Evolutionary conservation across 2,888 invertebrate species (phyloP).

Genomic region (Drosophila testacea): DNA sequence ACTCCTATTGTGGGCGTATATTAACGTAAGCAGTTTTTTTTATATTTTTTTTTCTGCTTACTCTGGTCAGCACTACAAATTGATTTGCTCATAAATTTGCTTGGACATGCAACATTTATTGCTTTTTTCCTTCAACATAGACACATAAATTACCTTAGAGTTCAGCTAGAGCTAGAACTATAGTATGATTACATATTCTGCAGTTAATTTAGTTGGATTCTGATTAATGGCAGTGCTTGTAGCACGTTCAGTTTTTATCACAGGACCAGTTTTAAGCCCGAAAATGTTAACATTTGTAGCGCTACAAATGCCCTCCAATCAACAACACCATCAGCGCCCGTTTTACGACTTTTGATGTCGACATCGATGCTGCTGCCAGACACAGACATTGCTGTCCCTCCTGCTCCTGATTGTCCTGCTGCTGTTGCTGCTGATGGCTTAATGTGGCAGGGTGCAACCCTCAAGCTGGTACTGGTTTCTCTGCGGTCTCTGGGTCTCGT

Average conservation of each 20-base stretch:
- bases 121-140: conserved; percentile 14
- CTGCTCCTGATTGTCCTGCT: background rate
- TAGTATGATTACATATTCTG: conserved; percentile 4
- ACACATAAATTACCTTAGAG: conserved; percentile 53
- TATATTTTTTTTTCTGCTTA: too few species aligned
- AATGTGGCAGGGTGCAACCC: conserved; percentile 62
- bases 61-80: conserved; percentile 54
- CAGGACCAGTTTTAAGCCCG: conserved; percentile 43
- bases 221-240: conserved; percentile 18
- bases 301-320: conserved; percentile 71
- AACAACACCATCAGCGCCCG: conserved; percentile 77
- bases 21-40: background rate
- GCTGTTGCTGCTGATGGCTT: conserved; percentile 49
- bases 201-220: conserved; percentile 40
- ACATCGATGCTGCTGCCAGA: conserved; percentile 32
- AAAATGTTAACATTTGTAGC: conserved; percentile 75
- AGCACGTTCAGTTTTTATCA: conserved; percentile 24
- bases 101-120: conserved; percentile 46
- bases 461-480: conserved; percentile 33
- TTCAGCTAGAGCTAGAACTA: conserved; percentile 7
- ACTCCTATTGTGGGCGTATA: conserved; percentile 8
- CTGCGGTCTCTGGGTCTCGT: conserved; percentile 33
- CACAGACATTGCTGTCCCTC: conserved; percentile 21
- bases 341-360: conserved; percentile 76
- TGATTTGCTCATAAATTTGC: conserved; percentile 74